Percentiles rank a stretch among this genome's conserved stretches.
Evolutionary conservation across 1,140 invertebrate genomes (phyloP).

Genomic region (Pomacea maculata): DNA sequence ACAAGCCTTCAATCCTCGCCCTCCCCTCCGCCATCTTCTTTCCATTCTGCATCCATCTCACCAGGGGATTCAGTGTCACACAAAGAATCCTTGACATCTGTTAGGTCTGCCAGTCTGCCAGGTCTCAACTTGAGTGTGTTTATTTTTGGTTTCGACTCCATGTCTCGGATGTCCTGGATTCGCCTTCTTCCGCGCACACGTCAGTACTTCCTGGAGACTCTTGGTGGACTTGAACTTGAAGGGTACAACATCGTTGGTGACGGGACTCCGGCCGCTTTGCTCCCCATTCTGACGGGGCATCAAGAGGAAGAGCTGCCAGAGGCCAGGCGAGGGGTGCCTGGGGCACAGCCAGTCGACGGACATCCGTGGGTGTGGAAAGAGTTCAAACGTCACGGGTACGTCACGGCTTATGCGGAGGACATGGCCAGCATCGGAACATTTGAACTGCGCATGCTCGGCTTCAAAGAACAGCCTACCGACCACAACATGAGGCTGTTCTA

Average conservation of each 20-base stretch:
- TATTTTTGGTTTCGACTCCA: constrained; percentile 89
- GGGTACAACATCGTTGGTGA: constrained; percentile 94
- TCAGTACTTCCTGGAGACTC: constrained; percentile 75
- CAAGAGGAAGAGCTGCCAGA: constrained; percentile 76
- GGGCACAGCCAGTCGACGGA: constrained; percentile 76
- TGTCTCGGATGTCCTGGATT: constrained; percentile 87
- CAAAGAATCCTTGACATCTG: not conserved
- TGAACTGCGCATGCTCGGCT: constrained; percentile 90
- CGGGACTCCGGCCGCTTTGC: constrained; percentile 91
- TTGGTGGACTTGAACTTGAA: constrained; percentile 78
- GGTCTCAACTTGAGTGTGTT: constrained; percentile 76
- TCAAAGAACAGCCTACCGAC: constrained; percentile 83
- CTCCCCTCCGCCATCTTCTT: not conserved
- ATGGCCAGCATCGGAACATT: constrained; percentile 85
- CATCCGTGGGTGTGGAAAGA: constrained; percentile 74
- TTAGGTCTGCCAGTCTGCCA: no score
- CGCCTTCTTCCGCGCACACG: constrained; percentile 86
- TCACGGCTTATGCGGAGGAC: constrained; percentile 87
- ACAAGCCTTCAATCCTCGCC: no score
- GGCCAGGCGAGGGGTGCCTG: constrained; percentile 75
- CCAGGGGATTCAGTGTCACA: no score
- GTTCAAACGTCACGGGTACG: constrained; percentile 71
- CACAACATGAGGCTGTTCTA: constrained; percentile 90
- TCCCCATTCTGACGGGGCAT: constrained; percentile 86
- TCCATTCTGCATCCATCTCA: not conserved